Conservation (phyloP, 2,888 invertebrate genomes). For the Sicus ferrugineus region DNA sequence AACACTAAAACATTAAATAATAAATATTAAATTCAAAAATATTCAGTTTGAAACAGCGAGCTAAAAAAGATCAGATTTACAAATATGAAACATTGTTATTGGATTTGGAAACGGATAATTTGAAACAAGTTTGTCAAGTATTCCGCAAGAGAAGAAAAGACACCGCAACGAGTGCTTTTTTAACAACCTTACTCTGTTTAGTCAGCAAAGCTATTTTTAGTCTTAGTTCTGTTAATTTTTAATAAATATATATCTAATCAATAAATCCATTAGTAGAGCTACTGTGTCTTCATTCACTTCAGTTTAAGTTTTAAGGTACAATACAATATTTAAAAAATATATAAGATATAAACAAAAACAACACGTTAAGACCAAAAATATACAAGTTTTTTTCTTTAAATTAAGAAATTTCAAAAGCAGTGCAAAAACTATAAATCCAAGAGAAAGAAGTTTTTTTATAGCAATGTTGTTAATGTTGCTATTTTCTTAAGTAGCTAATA, state of each 20-base stretch:
- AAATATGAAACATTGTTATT: background rate
- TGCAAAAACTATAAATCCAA: too few species aligned
- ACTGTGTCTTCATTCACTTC: too few species aligned
- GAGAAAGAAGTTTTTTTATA: too few species aligned
- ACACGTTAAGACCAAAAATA: slow-evolving; percentile 18
- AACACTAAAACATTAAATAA: background rate
- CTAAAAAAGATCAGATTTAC: background rate
- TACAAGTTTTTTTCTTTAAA: too few species aligned
- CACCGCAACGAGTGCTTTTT: too few species aligned
- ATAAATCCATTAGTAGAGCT: too few species aligned
- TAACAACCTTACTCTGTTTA: too few species aligned
- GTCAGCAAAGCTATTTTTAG: background rate
- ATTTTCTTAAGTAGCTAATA: too few species aligned
- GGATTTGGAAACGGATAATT: background rate
- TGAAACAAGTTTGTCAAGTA: background rate
- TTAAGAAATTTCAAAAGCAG: too few species aligned
- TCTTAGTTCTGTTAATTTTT: background rate
- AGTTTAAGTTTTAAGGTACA: too few species aligned
- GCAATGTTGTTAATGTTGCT: too few species aligned
- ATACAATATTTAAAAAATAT: slow-evolving; percentile 36
- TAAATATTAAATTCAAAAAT: background rate
- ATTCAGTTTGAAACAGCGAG: background rate
- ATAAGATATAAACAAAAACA: slow-evolving; percentile 28
- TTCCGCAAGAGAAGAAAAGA: background rate
- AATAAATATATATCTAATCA: background rate